Percentiles rank a stretch among this genome's conserved stretches.
phyloP scores from a whole-genome alignment of 2,888 invertebrate genomes.

The Thecophora atra region DNA sequence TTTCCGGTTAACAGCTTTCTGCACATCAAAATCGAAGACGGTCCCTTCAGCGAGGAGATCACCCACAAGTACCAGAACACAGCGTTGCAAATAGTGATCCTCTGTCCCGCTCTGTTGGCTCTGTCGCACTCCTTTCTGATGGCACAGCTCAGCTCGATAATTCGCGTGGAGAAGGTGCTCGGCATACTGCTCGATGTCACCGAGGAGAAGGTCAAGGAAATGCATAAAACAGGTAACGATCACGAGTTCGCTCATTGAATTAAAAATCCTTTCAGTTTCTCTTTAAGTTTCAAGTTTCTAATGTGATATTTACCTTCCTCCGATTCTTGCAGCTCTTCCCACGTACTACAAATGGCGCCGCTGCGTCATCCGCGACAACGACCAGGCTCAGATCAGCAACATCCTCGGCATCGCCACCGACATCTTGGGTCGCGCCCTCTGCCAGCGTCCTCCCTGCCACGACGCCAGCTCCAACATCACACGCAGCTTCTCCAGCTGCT shows the following conservation, averaged over 20 bases:
- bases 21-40: constrained; percentile 78
- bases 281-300: neutral
- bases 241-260: neutral
- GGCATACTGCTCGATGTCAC: constrained; percentile 84
- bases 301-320: neutral
- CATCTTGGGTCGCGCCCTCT: constrained; percentile 73
- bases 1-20: constrained; percentile 70
- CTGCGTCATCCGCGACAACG: constrained; percentile 82
- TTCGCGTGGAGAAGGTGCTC: constrained; percentile 75
- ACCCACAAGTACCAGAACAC: constrained; percentile 70
- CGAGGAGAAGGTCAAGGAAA: constrained; percentile 75
- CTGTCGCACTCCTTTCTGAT: constrained; percentile 63
- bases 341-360: constrained; percentile 83
- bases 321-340: constrained; percentile 68
- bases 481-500: constrained; percentile 60
- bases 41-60: constrained; percentile 67
- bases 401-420: constrained; percentile 84
- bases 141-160: constrained; percentile 61
- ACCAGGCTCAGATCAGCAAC: constrained; percentile 84
- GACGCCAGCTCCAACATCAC: constrained; percentile 69
- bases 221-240: constrained; percentile 73
- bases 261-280: neutral
- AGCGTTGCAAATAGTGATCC: constrained; percentile 80
- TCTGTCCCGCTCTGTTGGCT: constrained; percentile 80
- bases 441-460: constrained; percentile 71